A percentile compares a stretch with the other conserved stretches of the same genome.
phyloP scores from a whole-genome alignment of 1,140 invertebrate genomes.

The Aphis craccivora region DNA sequence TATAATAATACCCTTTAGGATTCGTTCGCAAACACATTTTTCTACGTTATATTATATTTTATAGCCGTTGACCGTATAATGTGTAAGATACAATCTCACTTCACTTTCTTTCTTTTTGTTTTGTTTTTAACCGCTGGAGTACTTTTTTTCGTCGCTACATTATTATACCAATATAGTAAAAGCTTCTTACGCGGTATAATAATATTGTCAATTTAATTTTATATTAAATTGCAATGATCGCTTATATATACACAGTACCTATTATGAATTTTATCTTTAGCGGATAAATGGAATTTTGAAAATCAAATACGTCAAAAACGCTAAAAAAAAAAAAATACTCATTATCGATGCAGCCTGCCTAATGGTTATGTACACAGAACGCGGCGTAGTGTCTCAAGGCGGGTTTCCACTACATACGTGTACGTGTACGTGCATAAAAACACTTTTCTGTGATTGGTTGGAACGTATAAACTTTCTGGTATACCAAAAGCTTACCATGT shows the following conservation, averaged over 20 bases:
- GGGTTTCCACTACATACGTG: too few species aligned
- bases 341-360: neutral
- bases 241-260: neutral
- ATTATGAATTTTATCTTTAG: neutral
- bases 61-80: neutral
- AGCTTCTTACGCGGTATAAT: neutral
- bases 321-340: neutral
- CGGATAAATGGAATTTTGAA: neutral
- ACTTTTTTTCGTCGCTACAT: neutral
- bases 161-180: neutral
- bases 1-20: neutral
- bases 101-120: neutral
- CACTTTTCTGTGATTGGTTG: too few species aligned
- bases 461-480: too few species aligned
- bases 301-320: neutral
- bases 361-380: neutral
- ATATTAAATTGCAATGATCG: neutral
- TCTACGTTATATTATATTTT: neutral
- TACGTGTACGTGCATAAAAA: too few species aligned
- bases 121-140: neutral
- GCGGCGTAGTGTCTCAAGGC: neutral
- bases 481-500: too few species aligned
- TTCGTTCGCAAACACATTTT: neutral
- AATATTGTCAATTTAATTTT: neutral
- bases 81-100: neutral